Evolutionary conservation across 2,888 invertebrate genomes (phyloP).

Genomic region (Petrolisthes manimaculis): DNA sequence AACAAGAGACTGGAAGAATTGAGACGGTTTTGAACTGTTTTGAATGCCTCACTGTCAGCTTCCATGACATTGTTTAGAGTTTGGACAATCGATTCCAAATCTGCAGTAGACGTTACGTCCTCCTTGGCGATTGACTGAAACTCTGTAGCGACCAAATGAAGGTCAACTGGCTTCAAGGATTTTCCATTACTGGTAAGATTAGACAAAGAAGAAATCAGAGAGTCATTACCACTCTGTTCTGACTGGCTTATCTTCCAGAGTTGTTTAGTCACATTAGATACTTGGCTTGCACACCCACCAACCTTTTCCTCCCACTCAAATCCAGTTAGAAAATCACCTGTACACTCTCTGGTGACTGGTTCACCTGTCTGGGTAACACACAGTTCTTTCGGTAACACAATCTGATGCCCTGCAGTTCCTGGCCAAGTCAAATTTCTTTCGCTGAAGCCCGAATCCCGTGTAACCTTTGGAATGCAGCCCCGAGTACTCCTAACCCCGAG

Average conservation of each 20-base stretch:
- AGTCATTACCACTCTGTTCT: neutral
- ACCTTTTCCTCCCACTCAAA: conserved; percentile 72
- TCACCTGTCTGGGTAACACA: conserved; percentile 74
- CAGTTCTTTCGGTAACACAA: conserved; percentile 74
- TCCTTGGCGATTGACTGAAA: conserved; percentile 70
- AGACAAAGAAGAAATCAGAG: neutral
- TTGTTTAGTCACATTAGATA: conserved; percentile 42
- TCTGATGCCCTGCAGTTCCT: conserved; percentile 15
- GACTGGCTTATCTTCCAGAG: conserved; percentile 39
- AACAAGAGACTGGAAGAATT: conserved; percentile 79
- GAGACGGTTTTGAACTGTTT: conserved; percentile 74
- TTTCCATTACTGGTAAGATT: conserved; percentile 71
- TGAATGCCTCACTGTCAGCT: conserved; percentile 70
- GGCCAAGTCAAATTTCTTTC: conserved; percentile 35
- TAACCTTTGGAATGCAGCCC: conserved; percentile 15
- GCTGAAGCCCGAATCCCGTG: neutral
- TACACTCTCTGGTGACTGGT: conserved; percentile 75
- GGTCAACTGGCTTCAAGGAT: conserved; percentile 74
- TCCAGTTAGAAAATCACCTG: conserved; percentile 75
- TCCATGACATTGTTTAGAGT: conserved; percentile 75
- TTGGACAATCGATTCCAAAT: conserved; percentile 72
- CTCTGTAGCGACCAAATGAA: conserved; percentile 74
- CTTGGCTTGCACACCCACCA: conserved; percentile 48
- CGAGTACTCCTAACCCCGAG: conserved; percentile 14
- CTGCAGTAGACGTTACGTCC: neutral